Evolutionary conservation across 2,797 vertebrate species (phyloP).

Genomic region (Pyrocephalus nanus): DNA sequence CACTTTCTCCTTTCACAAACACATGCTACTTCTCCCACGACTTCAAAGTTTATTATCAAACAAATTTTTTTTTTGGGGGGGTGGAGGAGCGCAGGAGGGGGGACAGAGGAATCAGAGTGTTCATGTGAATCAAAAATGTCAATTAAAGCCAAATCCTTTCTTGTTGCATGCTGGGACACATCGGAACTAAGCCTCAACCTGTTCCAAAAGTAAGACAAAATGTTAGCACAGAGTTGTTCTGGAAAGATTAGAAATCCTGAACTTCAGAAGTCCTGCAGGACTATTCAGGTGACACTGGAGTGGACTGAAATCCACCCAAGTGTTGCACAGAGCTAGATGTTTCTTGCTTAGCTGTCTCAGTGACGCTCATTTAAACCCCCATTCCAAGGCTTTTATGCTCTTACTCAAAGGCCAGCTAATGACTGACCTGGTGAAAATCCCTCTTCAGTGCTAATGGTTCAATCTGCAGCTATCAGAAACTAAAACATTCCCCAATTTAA

Average conservation of each 20-base stretch:
- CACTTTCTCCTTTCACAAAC: slow-evolving; percentile 32
- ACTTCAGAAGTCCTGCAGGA: background rate
- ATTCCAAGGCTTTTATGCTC: background rate
- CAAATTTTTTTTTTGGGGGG: background rate
- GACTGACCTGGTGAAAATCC: background rate
- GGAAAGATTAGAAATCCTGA: background rate
- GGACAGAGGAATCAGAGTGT: background rate
- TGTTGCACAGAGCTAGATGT: background rate
- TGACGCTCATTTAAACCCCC: background rate
- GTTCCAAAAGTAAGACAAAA: background rate
- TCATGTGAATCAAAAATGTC: background rate
- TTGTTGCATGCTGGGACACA: background rate
- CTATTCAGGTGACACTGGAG: background rate
- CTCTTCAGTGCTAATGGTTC: background rate
- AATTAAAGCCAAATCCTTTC: background rate
- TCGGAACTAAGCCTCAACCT: background rate
- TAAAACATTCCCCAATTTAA: background rate
- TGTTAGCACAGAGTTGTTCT: background rate
- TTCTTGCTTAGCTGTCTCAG: background rate
- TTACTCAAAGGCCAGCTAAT: background rate
- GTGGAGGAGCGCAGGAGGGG: background rate
- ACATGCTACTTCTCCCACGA: background rate
- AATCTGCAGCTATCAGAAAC: background rate
- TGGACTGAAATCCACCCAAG: background rate
- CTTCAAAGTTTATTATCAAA: slow-evolving; percentile 14